Percentiles rank a stretch among this genome's conserved stretches.
These are phyloP conservation scores for Drosophila borealis DNA, from an alignment of 2,888 invertebrate species.

Conservation along the genomic window DNA sequence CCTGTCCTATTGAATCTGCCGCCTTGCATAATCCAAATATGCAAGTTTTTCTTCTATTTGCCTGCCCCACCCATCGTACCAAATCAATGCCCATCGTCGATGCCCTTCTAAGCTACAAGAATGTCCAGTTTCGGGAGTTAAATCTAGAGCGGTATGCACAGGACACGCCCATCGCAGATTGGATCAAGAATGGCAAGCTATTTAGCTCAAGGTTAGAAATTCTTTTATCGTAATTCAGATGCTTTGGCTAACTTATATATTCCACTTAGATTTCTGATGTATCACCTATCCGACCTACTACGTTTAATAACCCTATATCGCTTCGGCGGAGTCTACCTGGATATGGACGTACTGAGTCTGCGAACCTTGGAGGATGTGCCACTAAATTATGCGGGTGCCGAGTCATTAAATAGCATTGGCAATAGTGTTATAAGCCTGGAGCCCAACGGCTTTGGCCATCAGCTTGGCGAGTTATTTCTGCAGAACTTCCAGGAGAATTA, in stretches of 20 bases:
- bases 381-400: conserved; percentile 88
- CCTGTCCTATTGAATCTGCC: conserved; percentile 83
- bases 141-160: conserved; percentile 81
- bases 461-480: conserved; percentile 86
- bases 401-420: conserved; percentile 87
- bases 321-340: conserved; percentile 92
- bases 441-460: conserved; percentile 86
- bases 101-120: conserved; percentile 76
- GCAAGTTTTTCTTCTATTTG: conserved; percentile 80
- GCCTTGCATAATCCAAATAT: conserved; percentile 79
- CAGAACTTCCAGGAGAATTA: conserved; percentile 86
- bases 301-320: conserved; percentile 87
- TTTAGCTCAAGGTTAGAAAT: conserved; percentile 67
- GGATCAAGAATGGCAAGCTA: conserved; percentile 76
- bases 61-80: conserved; percentile 74
- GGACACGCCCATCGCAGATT: conserved; percentile 80
- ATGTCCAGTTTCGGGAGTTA: conserved; percentile 79
- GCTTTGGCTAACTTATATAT: background rate
- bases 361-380: conserved; percentile 83
- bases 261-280: conserved; percentile 78
- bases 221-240: background rate
- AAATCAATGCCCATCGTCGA: conserved; percentile 56
- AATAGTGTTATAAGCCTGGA: conserved; percentile 89
- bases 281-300: conserved; percentile 84
- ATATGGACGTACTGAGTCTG: conserved; percentile 90